Evolutionary conservation across 2,888 invertebrate species (phyloP).

Genomic region (Electrophaes corylata): DNA sequence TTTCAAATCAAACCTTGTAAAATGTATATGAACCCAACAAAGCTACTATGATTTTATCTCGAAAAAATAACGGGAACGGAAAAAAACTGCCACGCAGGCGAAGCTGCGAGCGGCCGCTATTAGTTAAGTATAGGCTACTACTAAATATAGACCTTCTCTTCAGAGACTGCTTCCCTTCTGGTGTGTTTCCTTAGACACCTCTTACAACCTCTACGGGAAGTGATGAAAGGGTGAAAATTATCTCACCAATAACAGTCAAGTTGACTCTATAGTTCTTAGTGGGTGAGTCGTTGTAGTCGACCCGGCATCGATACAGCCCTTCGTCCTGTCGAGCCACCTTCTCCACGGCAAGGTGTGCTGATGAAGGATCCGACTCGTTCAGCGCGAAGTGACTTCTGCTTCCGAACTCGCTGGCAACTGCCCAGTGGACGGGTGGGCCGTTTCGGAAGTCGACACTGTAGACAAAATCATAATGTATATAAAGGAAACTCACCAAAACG

Average conservation of each 20-base stretch:
- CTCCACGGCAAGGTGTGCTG: conserved; percentile 89
- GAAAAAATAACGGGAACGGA: no score
- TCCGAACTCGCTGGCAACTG: conserved; percentile 91
- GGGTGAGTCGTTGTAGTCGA: conserved; percentile 95
- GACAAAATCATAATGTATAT: not conserved
- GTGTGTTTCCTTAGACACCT: no score
- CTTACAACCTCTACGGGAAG: no score
- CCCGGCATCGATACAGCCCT: conserved; percentile 93
- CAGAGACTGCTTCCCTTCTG: no score
- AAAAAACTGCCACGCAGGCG: no score
- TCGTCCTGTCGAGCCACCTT: conserved; percentile 90
- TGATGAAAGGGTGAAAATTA: no score
- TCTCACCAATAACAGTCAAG: conserved; percentile 94
- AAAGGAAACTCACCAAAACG: not conserved
- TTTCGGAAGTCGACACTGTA: conserved; percentile 90
- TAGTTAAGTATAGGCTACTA: no score
- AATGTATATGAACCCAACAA: no score
- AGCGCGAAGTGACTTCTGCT: conserved; percentile 90
- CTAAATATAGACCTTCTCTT: no score
- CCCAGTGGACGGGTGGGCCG: conserved; percentile 90
- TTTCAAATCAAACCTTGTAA: no score
- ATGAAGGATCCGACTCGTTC: conserved; percentile 87
- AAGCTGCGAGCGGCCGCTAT: no score
- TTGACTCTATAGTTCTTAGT: conserved; percentile 94
- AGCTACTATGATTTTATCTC: no score